Conservation (phyloP, 2,888 invertebrate species). For the Tetanocera ferruginea region DNA sequence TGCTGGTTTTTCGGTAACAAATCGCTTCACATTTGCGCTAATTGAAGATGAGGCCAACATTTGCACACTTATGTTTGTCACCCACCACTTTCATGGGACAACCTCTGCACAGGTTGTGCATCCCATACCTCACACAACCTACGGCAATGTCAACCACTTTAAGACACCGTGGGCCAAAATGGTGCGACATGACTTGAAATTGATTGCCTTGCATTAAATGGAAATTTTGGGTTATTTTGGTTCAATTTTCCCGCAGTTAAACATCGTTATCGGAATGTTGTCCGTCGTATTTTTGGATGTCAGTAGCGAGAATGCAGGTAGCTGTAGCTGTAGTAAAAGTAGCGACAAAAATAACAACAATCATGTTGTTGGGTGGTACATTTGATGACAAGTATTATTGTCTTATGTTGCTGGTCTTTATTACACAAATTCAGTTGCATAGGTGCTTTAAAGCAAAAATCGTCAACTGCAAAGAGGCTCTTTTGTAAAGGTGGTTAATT, state of each 20-base stretch:
- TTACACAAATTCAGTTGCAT: too few relatives aligned
- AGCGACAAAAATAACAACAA: neutral
- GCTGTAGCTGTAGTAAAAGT: neutral
- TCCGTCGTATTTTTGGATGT: neutral
- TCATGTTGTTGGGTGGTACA: conserved; percentile 5
- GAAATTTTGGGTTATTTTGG: conserved; percentile 47
- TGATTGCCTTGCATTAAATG: conserved; percentile 46
- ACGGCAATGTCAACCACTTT: neutral
- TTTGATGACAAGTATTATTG: conserved; percentile 48
- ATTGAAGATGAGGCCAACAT: conserved; percentile 26
- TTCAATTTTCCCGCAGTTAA: conserved; percentile 46
- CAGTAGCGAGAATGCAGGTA: neutral
- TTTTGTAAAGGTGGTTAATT: too few relatives aligned
- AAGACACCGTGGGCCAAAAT: neutral
- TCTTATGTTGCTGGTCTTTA: conserved; percentile 21
- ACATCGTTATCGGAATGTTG: conserved; percentile 18
- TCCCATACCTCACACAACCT: neutral
- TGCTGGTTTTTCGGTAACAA: conserved; percentile 15
- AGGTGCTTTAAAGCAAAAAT: too few relatives aligned
- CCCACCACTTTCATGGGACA: neutral
- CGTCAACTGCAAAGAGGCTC: too few relatives aligned
- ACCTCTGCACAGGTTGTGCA: neutral
- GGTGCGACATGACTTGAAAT: conserved; percentile 16
- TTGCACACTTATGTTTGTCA: conserved; percentile 1
- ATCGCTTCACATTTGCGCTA: conserved; percentile 28